A percentile compares a stretch with the other conserved stretches of the same genome.
Evolutionary conservation across 2,797 vertebrate species (phyloP).

Genomic region (Malurus splendens): DNA sequence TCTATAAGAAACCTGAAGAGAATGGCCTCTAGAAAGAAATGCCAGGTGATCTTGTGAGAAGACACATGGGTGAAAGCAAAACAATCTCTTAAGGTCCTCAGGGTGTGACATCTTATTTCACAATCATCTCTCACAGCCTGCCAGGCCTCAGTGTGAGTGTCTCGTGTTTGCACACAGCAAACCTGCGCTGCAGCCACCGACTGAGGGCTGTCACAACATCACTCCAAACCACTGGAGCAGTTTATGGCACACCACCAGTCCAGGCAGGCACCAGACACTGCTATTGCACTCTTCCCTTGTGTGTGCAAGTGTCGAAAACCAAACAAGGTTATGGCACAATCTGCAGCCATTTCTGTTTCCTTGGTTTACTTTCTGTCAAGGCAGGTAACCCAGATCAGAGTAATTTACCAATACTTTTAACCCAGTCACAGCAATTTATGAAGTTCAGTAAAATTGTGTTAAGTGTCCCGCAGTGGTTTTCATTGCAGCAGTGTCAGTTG

Average conservation of each 20-base stretch:
- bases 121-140: not conserved
- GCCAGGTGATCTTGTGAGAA: not conserved
- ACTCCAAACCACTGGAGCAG: not conserved
- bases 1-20: not conserved
- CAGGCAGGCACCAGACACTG: not conserved
- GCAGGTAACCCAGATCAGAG: not conserved
- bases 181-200: accelerated
- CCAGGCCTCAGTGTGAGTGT: not conserved
- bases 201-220: not conserved
- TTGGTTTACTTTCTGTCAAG: not conserved
- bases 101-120: not conserved
- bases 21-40: not conserved
- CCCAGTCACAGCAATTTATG: not conserved
- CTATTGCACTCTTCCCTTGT: not conserved
- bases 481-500: not conserved
- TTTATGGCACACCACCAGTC: not conserved
- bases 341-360: not conserved
- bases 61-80: not conserved
- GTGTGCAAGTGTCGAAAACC: not conserved
- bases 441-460: not conserved
- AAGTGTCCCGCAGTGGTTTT: not conserved
- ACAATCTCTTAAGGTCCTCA: not conserved
- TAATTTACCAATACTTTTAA: not conserved
- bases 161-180: not conserved
- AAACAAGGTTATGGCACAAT: not conserved